Conservation (phyloP, 2,888 invertebrate genomes). For the Dysmachus trigonus region DNA sequence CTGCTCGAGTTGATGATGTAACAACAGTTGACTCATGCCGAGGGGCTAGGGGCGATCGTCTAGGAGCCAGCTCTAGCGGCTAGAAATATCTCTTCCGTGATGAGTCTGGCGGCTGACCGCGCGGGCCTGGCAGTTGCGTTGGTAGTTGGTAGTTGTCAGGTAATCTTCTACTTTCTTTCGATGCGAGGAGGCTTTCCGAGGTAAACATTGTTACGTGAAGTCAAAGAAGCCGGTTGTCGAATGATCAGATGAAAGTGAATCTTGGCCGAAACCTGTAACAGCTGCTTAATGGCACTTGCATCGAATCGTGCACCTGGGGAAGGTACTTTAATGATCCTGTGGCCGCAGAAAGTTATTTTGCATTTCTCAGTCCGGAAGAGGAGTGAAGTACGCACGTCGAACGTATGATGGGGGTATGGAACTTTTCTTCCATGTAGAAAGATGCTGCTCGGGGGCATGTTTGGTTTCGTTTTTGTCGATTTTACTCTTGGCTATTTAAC, state of each 20-base stretch:
- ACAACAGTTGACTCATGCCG: neutral
- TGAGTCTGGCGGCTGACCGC: neutral
- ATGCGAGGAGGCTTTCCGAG: neutral
- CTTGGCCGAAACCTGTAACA: slow-evolving; percentile 10
- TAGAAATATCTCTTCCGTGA: neutral
- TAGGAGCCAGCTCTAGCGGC: neutral
- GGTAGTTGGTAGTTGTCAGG: neutral
- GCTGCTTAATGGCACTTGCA: slow-evolving; percentile 20
- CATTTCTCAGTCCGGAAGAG: slow-evolving; percentile 17
- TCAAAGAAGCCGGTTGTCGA: neutral
- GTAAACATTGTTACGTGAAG: neutral
- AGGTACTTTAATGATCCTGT: neutral
- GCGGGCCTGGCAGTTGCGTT: neutral
- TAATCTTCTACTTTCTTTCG: slow-evolving; percentile 15
- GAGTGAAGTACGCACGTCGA: slow-evolving; percentile 9
- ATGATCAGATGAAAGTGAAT: slow-evolving; percentile 39
- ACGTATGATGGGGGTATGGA: neutral
- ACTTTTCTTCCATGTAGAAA: neutral
- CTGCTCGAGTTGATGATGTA: neutral
- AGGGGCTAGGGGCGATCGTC: neutral
- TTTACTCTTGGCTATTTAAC: neutral
- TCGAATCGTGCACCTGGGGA: neutral
- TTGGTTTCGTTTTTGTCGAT: neutral
- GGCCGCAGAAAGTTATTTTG: slow-evolving; percentile 16
- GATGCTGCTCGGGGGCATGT: neutral